Evolutionary conservation across 2,797 vertebrate species (phyloP).

Genomic region (Sebastes matsubarae): DNA sequence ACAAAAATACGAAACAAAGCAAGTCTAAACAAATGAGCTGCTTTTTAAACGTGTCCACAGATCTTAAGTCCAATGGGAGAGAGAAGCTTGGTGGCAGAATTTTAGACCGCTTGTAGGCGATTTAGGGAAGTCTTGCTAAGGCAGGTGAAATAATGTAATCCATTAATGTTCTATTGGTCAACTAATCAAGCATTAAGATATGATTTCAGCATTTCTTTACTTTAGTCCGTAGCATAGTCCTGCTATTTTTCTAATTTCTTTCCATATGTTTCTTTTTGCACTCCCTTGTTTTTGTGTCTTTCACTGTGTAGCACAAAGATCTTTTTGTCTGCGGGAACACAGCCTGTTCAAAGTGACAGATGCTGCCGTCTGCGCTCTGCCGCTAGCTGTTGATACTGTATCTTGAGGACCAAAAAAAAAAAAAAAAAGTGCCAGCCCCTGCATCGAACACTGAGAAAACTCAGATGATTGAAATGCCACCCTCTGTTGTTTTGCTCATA

Average conservation of each 20-base stretch:
- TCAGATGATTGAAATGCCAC: constrained; percentile 44
- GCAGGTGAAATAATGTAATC: background rate
- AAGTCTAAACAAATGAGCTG: too few relatives aligned
- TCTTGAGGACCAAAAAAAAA: constrained; percentile 31
- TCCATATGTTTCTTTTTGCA: background rate
- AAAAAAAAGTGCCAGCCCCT: constrained; percentile 22
- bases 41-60: too few relatives aligned
- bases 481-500: constrained; percentile 38
- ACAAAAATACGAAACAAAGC: too few relatives aligned
- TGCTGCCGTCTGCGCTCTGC: constrained; percentile 35
- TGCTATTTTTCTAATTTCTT: background rate
- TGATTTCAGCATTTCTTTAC: background rate
- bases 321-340: background rate
- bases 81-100: background rate
- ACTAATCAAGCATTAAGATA: background rate
- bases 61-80: too few relatives aligned
- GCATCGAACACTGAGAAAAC: constrained; percentile 26
- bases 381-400: constrained; percentile 44
- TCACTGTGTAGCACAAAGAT: background rate
- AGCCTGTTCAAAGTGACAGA: constrained; percentile 43
- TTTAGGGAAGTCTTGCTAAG: background rate
- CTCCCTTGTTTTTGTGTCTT: background rate
- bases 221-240: background rate
- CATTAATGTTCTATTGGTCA: background rate
- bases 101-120: background rate